Base-by-base conservation (phyloP, 2,888 invertebrate genomes). In the Hypomecis punctinalis region DNA sequence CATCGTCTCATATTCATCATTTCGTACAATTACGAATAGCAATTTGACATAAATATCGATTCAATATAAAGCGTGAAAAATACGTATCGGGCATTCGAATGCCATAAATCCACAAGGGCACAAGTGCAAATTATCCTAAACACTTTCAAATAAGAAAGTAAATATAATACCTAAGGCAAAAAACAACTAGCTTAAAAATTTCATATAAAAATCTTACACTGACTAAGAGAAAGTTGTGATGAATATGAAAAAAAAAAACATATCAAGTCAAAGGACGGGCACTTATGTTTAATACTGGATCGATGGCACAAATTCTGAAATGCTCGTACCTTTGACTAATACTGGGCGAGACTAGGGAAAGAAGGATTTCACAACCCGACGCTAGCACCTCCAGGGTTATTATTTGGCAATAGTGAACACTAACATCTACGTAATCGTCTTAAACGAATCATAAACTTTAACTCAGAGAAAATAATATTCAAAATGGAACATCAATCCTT, bases 91-190 rank as follows among this genome's bases (percentile, higher is more conserved):
- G 86, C 89, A 85, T 76, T 76, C 72, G 72, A 73, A 83, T 82
- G 87, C 86, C 90, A 71, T 85, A 86, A 87, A 91, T 93, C 93
- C 93, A 93, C 93, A 93, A 93, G 92, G 93, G 90, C 93, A 91
- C 93, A 93, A 93, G 93, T 93, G 93, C 92, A 87, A 84, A 84
- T 83, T 80, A 87, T 82, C 89, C 87, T 90, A 89, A 84, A 79
- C 77, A 85, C 92, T 91, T 92, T 89, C 93, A 84, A 89, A 91
- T 89, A 89, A 83, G 90, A 92, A 91, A 91, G 92, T 82, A 76
- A 80, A 87, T 84, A 88, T 81, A 85, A 86, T 86, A 91, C 84
- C 90, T 92, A 91, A 88, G 89, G 89, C 90, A 90, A 91, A 87
- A 91, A 91, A 91, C 89, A 89, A 90, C 90, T 91, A 91, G 84